A percentile compares a stretch with the other conserved stretches of the same genome.
Evolutionary conservation across 2,888 invertebrate genomes (phyloP).

Genomic region (Hecatera dysodea): DNA sequence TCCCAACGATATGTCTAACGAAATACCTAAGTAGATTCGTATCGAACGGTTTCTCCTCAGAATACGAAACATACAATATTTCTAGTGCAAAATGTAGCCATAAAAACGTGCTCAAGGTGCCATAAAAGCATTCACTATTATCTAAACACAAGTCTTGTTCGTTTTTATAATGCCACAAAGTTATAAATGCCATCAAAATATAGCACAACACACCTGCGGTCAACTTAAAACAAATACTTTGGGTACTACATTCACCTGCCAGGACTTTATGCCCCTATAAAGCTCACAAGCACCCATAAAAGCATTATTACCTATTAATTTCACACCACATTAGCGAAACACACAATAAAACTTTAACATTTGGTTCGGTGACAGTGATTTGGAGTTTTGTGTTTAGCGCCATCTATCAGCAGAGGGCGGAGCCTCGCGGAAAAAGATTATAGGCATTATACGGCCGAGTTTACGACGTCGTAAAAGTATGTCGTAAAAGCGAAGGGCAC

Average conservation of each 20-base stretch:
- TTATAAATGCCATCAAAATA: conserved; percentile 73
- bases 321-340: conserved; percentile 91
- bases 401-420: conserved; percentile 81
- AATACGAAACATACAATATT: conserved; percentile 39
- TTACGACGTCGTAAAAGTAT: conserved; percentile 90
- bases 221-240: conserved; percentile 86
- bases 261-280: conserved; percentile 87
- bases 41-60: conserved; percentile 25
- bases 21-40: conserved; percentile 8
- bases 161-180: conserved; percentile 75
- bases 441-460: conserved; percentile 87
- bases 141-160: conserved; percentile 63
- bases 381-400: conserved; percentile 86
- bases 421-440: conserved; percentile 88
- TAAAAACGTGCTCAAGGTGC: conserved; percentile 59
- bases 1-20: conserved; percentile 16
- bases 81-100: conserved; percentile 50
- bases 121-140: conserved; percentile 64
- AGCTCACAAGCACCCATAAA: conserved; percentile 89
- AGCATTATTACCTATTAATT: conserved; percentile 91
- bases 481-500: conserved; percentile 90
- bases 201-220: conserved; percentile 80
- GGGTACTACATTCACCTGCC: conserved; percentile 83
- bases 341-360: conserved; percentile 90
- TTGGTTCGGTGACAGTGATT: conserved; percentile 87